phyloP scores from a whole-genome alignment of 2,113 vertebrate genomes.

The Rhinoderma darwinii region DNA sequence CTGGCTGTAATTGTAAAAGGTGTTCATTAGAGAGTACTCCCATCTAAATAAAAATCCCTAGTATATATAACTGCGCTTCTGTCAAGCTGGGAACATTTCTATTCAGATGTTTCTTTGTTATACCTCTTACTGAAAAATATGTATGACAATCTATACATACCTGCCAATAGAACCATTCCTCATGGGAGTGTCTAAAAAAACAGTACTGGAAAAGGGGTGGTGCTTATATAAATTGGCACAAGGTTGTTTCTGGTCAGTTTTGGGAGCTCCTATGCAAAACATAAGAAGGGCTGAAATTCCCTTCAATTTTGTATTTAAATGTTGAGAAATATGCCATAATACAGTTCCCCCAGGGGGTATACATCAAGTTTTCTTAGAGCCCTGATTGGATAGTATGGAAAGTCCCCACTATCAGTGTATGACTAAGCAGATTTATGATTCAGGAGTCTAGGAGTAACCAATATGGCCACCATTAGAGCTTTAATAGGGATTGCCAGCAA shows the following conservation, averaged over 20 bases:
- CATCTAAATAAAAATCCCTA: not conserved
- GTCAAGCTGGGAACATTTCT: not conserved
- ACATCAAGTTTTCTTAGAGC: too few species aligned
- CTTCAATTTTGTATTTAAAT: not conserved
- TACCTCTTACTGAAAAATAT: not conserved
- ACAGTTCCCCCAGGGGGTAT: too few species aligned
- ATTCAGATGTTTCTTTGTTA: not conserved
- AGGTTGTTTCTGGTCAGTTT: not conserved
- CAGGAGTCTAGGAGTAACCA: not conserved
- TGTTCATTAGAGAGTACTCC: not conserved
- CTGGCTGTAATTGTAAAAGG: constrained; percentile 70
- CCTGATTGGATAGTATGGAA: too few species aligned
- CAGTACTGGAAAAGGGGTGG: too few species aligned
- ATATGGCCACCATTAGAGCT: not conserved
- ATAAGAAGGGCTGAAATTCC: not conserved
- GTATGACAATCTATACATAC: not conserved
- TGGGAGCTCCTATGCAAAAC: not conserved
- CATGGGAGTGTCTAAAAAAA: too few species aligned
- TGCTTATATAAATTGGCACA: not conserved
- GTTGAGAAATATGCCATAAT: not conserved
- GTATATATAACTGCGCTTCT: not conserved
- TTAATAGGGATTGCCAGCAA: not conserved
- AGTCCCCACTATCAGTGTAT: too few species aligned
- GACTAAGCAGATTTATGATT: not conserved
- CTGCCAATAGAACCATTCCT: too few species aligned